Conservation (phyloP, 2,888 invertebrate species). For the Melieria picta region DNA sequence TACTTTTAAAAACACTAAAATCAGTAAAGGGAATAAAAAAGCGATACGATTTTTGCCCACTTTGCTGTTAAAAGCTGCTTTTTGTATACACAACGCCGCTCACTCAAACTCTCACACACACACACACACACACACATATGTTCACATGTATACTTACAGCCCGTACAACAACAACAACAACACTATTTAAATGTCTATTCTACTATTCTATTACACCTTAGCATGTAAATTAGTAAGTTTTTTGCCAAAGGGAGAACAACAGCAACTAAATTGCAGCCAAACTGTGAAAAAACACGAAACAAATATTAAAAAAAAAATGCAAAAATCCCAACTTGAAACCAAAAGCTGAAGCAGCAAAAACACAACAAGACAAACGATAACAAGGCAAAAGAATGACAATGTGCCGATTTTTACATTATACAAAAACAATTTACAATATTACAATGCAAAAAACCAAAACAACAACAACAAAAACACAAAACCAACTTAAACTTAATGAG, state of each 20-base stretch:
- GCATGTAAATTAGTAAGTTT: constrained; percentile 1
- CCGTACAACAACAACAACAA: constrained; percentile 11
- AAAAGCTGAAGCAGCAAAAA: not conserved
- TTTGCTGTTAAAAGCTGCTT: too few relatives aligned
- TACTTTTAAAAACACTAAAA: too few relatives aligned
- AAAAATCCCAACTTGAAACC: not conserved
- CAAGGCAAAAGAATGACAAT: constrained; percentile 23
- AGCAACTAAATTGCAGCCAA: not conserved
- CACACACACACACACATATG: constrained; percentile 11
- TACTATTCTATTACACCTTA: constrained; percentile 12
- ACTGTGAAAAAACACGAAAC: not conserved
- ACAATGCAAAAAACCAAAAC: constrained; percentile 5
- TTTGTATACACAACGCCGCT: not conserved
- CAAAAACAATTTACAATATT: constrained; percentile 16
- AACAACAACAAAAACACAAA: constrained; percentile 3
- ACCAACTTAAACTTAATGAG: constrained; percentile 1
- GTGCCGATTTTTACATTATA: constrained; percentile 36
- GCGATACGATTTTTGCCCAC: too few relatives aligned
- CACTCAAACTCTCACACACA: constrained; percentile 6
- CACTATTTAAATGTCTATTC: constrained; percentile 31
- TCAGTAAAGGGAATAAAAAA: too few relatives aligned
- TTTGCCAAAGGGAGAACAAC: not conserved
- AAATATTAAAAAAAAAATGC: constrained; percentile 6
- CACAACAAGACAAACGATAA: not conserved
- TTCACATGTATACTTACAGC: not conserved